These are phyloP conservation scores for Morus bassanus DNA, from an alignment of 2,797 vertebrate species.

Conservation along the genomic window DNA sequence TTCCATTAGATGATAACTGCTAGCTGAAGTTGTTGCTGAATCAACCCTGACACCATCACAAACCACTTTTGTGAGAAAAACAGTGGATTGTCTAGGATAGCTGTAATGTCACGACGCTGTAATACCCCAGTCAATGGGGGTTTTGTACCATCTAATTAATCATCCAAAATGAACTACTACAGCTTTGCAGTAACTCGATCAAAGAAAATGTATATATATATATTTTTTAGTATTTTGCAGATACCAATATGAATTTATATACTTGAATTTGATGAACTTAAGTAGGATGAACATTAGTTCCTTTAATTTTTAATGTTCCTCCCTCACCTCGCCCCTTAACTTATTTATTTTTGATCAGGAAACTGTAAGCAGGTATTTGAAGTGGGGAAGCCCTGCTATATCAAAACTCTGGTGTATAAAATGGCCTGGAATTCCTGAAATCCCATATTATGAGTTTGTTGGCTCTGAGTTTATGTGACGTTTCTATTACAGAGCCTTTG, in stretches of 20 bases:
- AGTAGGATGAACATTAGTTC: background rate
- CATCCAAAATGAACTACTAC: background rate
- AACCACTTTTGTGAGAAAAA: background rate
- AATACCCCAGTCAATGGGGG: background rate
- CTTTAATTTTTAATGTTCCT: background rate
- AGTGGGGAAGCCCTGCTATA: background rate
- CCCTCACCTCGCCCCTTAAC: rapidly evolving
- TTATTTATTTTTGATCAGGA: background rate
- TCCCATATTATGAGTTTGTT: background rate
- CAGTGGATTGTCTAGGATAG: background rate
- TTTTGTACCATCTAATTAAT: background rate
- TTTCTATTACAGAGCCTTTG: background rate
- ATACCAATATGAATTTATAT: background rate
- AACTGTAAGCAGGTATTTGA: background rate
- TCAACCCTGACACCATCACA: background rate
- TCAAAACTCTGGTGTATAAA: background rate
- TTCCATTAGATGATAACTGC: background rate
- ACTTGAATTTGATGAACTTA: background rate
- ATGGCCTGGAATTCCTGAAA: background rate
- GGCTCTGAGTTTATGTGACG: background rate
- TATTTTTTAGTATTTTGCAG: background rate
- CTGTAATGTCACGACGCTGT: background rate
- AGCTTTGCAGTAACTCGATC: background rate
- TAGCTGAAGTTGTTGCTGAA: background rate
- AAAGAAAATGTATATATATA: no score